Evolutionary conservation across 2,797 vertebrate genomes (phyloP).

Genomic region (Typhlichthys eigenmanni): DNA sequence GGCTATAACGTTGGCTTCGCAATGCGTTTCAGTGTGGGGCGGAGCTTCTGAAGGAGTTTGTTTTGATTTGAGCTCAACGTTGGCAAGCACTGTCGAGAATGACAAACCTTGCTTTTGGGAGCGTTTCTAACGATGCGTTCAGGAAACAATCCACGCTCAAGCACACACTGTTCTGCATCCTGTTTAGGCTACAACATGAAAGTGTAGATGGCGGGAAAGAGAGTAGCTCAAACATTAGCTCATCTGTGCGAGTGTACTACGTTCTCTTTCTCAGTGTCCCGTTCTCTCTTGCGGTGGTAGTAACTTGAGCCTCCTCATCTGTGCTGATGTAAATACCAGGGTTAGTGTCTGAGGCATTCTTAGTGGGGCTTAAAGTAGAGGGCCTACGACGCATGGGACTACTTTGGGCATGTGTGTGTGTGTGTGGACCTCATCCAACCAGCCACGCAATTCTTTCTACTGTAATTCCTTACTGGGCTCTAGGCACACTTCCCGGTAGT

Average conservation of each 20-base stretch:
- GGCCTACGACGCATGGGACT: neutral
- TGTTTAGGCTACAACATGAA: conserved; percentile 4
- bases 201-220: neutral
- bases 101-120: conserved; percentile 11
- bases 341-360: conserved; percentile 20
- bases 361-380: neutral
- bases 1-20: too few relatives aligned
- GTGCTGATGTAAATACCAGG: conserved; percentile 36
- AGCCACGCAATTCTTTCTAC: too few relatives aligned
- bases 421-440: too few relatives aligned
- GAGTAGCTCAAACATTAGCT: conserved; percentile 5
- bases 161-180: conserved; percentile 13
- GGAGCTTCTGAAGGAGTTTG: too few relatives aligned
- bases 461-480: conserved; percentile 70
- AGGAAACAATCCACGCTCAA: conserved; percentile 9
- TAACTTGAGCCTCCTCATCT: conserved; percentile 32
- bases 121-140: conserved; percentile 6
- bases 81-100: too few relatives aligned
- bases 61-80: too few relatives aligned
- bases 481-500: conserved; percentile 77
- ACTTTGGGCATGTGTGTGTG: neutral
- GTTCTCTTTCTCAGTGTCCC: neutral
- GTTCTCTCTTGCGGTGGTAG: conserved; percentile 9
- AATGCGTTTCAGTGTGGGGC: too few relatives aligned
- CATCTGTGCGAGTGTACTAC: neutral